phyloP scores from a whole-genome alignment of 2,888 invertebrate species.

The Arge pagana region DNA sequence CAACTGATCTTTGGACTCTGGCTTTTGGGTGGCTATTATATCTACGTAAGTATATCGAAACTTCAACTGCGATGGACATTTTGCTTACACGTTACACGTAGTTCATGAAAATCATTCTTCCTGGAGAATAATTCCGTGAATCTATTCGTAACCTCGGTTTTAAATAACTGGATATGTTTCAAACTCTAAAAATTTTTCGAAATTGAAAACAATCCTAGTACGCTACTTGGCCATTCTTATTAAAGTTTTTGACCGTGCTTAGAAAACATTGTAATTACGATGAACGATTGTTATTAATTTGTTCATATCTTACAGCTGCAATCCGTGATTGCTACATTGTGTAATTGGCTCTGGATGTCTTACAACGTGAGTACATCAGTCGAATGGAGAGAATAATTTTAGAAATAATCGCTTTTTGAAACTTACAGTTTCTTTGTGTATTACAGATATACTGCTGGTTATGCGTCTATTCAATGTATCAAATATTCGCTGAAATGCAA shows the following conservation, averaged over 20 bases:
- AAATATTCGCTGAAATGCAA: constrained; percentile 78
- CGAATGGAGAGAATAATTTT: constrained; percentile 13
- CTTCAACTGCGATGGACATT: too few species aligned
- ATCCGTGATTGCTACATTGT: constrained; percentile 74
- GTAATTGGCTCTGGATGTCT: constrained; percentile 82
- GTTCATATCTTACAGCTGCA: constrained; percentile 68
- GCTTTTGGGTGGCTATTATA: constrained; percentile 87
- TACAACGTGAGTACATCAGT: constrained; percentile 86
- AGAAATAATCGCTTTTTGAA: constrained; percentile 8
- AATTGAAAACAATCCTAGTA: too few species aligned
- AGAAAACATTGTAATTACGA: too few species aligned
- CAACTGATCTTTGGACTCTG: constrained; percentile 82
- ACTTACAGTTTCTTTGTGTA: not conserved
- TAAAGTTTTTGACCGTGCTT: too few species aligned
- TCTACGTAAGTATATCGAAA: constrained; percentile 90
- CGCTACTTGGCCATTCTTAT: too few species aligned
- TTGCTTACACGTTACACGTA: too few species aligned
- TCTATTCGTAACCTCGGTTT: too few species aligned
- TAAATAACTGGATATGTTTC: too few species aligned
- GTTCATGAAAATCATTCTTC: too few species aligned
- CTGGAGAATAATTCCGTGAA: too few species aligned
- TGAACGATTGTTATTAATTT: constrained; percentile 15
- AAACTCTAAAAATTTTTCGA: too few species aligned
- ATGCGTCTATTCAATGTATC: constrained; percentile 84
- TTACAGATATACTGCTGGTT: constrained; percentile 86